A percentile compares a stretch with the other conserved stretches of the same genome.
These are phyloP conservation scores for Drosophila suzukii DNA, from an alignment of 1,140 invertebrate genomes.

Conservation along the genomic window DNA sequence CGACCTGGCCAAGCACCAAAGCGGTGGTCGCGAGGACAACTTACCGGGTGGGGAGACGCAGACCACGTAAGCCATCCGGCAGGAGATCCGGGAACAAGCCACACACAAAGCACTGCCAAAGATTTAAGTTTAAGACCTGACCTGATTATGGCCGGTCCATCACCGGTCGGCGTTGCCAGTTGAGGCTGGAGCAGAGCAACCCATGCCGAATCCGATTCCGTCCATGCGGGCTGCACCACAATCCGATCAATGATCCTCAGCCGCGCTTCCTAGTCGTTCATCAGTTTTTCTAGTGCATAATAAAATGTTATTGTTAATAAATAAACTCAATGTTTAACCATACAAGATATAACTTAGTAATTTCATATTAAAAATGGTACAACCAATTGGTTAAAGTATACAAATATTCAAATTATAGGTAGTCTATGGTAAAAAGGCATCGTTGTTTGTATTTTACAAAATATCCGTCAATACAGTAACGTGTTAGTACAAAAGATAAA, in stretches of 20 bases:
- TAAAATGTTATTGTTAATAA: conserved; percentile 63
- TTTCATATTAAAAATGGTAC: not conserved
- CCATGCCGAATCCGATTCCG: conserved; percentile 75
- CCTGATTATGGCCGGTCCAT: conserved; percentile 1
- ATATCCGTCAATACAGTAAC: conserved; percentile 55
- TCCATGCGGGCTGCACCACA: conserved; percentile 60
- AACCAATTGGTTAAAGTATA: too few relatives aligned
- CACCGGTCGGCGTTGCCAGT: conserved; percentile 4
- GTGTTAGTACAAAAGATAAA: conserved; percentile 72
- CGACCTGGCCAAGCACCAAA: conserved; percentile 83
- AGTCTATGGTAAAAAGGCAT: conserved; percentile 27
- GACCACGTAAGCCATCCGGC: conserved; percentile 14
- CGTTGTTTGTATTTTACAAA: conserved; percentile 41
- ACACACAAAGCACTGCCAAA: conserved; percentile 69
- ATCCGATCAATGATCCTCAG: conserved; percentile 20
- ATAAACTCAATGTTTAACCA: conserved; percentile 51
- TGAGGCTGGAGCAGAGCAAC: conserved; percentile 18
- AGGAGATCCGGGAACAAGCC: conserved; percentile 10
- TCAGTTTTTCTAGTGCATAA: conserved; percentile 53
- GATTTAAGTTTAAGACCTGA: conserved; percentile 66
- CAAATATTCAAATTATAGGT: too few relatives aligned
- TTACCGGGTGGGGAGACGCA: conserved; percentile 24
- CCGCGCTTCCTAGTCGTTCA: conserved; percentile 64
- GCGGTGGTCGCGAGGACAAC: conserved; percentile 20
- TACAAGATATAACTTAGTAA: not conserved